Conservation (phyloP, 1,140 invertebrate species). For the Adoxophyes honmai region DNA sequence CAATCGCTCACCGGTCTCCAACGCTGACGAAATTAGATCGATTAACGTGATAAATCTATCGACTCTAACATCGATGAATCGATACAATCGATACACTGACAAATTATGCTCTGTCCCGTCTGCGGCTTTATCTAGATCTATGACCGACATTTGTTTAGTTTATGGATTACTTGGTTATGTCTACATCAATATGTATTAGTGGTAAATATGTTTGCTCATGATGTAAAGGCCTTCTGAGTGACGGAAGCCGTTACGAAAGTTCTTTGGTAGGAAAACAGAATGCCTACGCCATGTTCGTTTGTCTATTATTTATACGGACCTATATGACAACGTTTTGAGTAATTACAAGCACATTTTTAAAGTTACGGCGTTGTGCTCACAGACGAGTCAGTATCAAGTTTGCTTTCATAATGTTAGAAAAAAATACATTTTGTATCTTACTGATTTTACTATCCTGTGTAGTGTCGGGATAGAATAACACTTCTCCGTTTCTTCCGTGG, state of each 20-base stretch:
- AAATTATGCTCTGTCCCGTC: constrained; percentile 50
- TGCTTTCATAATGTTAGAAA: too few species aligned
- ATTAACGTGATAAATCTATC: constrained; percentile 56
- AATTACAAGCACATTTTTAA: too few species aligned
- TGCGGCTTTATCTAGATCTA: constrained; percentile 16
- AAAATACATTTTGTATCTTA: too few species aligned
- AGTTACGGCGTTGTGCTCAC: too few species aligned
- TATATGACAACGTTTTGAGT: too few species aligned
- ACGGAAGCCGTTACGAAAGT: neutral
- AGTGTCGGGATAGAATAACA: too few species aligned
- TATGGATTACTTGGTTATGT: constrained; percentile 10
- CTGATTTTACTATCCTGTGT: too few species aligned
- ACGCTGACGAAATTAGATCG: constrained; percentile 60
- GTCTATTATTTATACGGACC: too few species aligned
- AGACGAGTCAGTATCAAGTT: too few species aligned
- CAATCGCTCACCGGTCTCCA: constrained; percentile 52
- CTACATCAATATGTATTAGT: constrained; percentile 4
- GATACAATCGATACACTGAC: constrained; percentile 45
- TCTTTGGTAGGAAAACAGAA: too few species aligned
- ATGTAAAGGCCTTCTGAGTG: neutral
- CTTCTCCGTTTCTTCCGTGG: too few species aligned
- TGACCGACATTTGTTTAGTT: constrained; percentile 10
- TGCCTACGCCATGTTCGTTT: too few species aligned
- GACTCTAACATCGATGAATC: constrained; percentile 31
- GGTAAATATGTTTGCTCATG: neutral